These are phyloP conservation scores for Drosophila macrospina DNA, from an alignment of 2,888 invertebrate genomes.

Conservation along the genomic window DNA sequence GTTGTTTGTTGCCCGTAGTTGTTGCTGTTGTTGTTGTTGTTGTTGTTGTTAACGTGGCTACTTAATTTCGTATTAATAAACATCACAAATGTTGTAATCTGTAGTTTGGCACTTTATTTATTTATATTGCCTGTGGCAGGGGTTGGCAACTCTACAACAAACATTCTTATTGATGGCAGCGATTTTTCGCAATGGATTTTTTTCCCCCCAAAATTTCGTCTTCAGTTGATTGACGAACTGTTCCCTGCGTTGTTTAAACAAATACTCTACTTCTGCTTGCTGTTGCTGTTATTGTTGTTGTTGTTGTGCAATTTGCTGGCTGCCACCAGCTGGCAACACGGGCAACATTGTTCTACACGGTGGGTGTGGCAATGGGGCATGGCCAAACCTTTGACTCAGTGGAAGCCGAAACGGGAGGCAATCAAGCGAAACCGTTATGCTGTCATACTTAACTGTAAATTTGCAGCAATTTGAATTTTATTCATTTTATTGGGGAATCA, in stretches of 20 bases:
- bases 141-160: constrained; percentile 37
- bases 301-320: constrained; percentile 64
- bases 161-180: constrained; percentile 59
- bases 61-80: constrained; percentile 80
- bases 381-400: constrained; percentile 40
- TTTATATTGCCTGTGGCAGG: constrained; percentile 58
- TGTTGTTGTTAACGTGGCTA: constrained; percentile 65
- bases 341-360: constrained; percentile 41
- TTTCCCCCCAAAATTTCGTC: constrained; percentile 32
- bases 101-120: constrained; percentile 77
- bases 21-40: constrained; percentile 17
- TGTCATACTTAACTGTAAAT: constrained; percentile 57
- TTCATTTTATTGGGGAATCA: constrained; percentile 34
- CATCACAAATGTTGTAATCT: constrained; percentile 79
- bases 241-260: constrained; percentile 69
- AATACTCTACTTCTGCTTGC: constrained; percentile 27
- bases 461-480: constrained; percentile 55
- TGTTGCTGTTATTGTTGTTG: constrained; percentile 25
- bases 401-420: constrained; percentile 26
- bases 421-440: constrained; percentile 40
- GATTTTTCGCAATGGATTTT: constrained; percentile 67
- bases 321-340: constrained; percentile 37
- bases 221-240: constrained; percentile 73
- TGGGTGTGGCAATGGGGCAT: constrained; percentile 59
- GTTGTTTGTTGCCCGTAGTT: constrained; percentile 38